phyloP scores from a whole-genome alignment of 2,888 invertebrate genomes.

The Myopa testacea region DNA sequence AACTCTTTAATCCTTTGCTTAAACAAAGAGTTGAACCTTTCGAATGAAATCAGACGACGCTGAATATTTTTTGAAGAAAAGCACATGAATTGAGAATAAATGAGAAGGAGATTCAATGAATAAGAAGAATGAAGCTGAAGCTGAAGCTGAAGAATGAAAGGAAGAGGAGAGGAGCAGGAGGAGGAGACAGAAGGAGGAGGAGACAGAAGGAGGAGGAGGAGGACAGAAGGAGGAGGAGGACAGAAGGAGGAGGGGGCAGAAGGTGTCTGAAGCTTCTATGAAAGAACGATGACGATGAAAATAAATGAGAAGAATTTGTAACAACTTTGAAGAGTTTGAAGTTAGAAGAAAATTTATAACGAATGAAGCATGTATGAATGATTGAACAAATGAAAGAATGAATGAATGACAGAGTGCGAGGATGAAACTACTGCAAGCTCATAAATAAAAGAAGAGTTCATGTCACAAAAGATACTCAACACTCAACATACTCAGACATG shows the following conservation, averaged over 20 bases:
- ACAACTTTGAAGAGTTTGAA: background rate
- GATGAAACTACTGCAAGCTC: background rate
- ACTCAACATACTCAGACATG: background rate
- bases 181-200: no score
- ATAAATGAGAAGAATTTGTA: background rate
- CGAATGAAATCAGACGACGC: slow-evolving; percentile 12
- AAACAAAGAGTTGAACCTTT: background rate
- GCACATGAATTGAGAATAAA: no score
- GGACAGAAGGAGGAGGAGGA: background rate
- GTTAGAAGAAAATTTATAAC: background rate
- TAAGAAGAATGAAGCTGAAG: no score
- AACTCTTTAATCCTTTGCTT: slow-evolving; percentile 14
- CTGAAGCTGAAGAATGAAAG: no score
- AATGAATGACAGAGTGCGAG: background rate
- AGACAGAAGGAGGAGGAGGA: no score
- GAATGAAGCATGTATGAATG: slow-evolving; percentile 12
- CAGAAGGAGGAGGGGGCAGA: background rate
- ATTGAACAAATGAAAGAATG: slow-evolving; percentile 3
- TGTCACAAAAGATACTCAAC: background rate
- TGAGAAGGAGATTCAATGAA: no score
- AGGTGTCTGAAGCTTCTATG: no score
- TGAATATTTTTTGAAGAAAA: background rate
- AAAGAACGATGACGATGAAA: background rate
- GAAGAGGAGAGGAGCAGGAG: no score
- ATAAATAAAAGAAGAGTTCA: background rate